Percentiles rank a stretch among this genome's conserved stretches.
phyloP scores from a whole-genome alignment of 2,113 vertebrate species.

The Eurypyga helias region DNA sequence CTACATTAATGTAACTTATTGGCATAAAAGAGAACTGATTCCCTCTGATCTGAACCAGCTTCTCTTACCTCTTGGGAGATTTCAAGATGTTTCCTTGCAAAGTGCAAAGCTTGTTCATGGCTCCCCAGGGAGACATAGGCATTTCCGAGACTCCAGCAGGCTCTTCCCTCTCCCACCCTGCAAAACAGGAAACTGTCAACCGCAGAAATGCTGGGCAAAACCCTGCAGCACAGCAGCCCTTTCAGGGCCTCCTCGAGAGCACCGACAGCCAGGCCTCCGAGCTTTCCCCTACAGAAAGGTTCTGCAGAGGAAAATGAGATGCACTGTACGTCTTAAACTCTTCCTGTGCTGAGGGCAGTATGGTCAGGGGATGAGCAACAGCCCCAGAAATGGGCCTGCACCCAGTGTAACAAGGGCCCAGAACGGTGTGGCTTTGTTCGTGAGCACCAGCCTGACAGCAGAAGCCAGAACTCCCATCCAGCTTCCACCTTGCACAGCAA shows the following conservation, averaged over 20 bases:
- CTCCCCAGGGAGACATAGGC: slow-evolving; percentile 91
- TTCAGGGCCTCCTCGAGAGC: neutral
- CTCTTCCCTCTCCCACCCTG: slow-evolving; percentile 96
- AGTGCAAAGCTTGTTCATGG: slow-evolving; percentile 90
- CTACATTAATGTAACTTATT: rapidly evolving
- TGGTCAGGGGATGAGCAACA: neutral
- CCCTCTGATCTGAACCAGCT: neutral
- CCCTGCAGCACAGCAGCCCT: neutral
- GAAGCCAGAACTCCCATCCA: neutral
- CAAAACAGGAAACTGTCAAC: slow-evolving; percentile 23
- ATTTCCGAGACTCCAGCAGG: slow-evolving; percentile 97
- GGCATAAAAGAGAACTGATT: neutral
- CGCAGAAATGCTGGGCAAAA: slow-evolving; percentile 20
- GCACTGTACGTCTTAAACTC: neutral
- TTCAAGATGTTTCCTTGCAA: slow-evolving; percentile 90
- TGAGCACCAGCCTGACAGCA: neutral
- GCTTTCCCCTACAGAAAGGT: neutral
- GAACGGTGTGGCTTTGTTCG: neutral
- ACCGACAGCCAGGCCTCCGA: neutral
- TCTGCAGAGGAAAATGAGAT: rapidly evolving
- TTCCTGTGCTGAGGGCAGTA: neutral
- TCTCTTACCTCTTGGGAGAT: slow-evolving; percentile 93
- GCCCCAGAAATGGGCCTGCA: neutral
- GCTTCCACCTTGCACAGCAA: neutral
- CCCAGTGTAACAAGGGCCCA: neutral